Evolutionary conservation across 2,797 vertebrate species (phyloP).

Genomic region (Myripristis jacobus): DNA sequence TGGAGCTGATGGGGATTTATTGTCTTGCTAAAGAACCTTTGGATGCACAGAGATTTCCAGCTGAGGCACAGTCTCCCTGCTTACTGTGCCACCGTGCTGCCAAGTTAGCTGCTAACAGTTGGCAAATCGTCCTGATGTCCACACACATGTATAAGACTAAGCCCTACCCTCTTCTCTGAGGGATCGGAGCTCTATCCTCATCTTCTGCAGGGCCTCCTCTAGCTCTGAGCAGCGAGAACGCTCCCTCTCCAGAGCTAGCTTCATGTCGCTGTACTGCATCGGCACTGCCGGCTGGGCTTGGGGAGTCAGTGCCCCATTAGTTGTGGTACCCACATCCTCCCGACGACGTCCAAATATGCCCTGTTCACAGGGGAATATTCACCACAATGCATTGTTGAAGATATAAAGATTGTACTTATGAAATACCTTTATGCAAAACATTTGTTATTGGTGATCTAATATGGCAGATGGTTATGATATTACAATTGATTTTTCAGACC

Average conservation of each 20-base stretch:
- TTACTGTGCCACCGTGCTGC: too few species aligned
- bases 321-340: conserved; percentile 94
- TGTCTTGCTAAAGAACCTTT: too few species aligned
- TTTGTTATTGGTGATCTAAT: conserved; percentile 20
- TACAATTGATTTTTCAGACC: conserved; percentile 76
- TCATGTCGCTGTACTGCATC: conserved; percentile 97
- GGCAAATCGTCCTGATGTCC: too few species aligned
- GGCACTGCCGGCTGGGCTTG: conserved; percentile 83
- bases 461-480: neutral
- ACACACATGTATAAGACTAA: neutral
- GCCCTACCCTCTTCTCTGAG: conserved; percentile 94
- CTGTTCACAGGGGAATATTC: conserved; percentile 79
- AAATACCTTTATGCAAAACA: neutral
- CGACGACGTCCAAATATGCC: conserved; percentile 97
- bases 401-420: neutral
- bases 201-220: conserved; percentile 98
- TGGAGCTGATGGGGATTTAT: too few species aligned
- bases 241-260: conserved; percentile 96
- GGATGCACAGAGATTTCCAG: too few species aligned
- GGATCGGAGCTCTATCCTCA: conserved; percentile 95
- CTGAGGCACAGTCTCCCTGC: too few species aligned
- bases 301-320: conserved; percentile 78
- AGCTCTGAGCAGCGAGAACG: conserved; percentile 94
- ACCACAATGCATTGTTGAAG: neutral
- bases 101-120: too few species aligned